These are phyloP conservation scores for Aphidoletes aphidimyza DNA, from an alignment of 2,888 invertebrate genomes.

Conservation along the genomic window DNA sequence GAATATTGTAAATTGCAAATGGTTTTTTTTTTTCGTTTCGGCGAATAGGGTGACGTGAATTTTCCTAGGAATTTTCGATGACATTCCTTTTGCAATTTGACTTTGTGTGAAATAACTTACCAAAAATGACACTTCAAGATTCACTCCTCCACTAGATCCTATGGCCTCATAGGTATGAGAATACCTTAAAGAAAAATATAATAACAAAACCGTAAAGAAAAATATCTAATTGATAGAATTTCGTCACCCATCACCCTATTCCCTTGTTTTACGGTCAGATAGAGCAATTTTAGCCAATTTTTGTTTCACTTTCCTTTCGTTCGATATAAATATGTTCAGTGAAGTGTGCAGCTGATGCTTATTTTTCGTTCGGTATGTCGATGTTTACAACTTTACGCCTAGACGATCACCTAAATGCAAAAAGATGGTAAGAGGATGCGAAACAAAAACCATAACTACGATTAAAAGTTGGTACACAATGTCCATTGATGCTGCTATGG, in stretches of 20 bases:
- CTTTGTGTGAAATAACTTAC: too few species aligned
- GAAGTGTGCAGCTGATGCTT: conserved; percentile 37
- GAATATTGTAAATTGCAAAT: conserved; percentile 43
- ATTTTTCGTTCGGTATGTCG: background rate
- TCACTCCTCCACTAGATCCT: too few species aligned
- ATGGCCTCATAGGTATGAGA: too few species aligned
- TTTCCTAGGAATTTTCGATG: background rate
- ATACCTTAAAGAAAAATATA: too few species aligned
- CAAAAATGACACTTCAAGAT: too few species aligned
- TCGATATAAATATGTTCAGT: conserved; percentile 5
- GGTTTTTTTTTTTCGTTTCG: conserved; percentile 2
- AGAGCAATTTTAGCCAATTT: background rate
- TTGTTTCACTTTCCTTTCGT: conserved; percentile 25
- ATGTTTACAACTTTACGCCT: conserved; percentile 16
- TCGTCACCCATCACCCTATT: background rate
- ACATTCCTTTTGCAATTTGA: too few species aligned
- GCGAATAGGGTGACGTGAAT: background rate
- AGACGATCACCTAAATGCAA: background rate
- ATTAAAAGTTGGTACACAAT: background rate
- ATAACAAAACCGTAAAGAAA: too few species aligned
- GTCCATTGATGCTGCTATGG: background rate
- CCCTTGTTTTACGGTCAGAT: conserved; percentile 19
- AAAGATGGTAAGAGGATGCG: background rate
- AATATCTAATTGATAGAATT: background rate
- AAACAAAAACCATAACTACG: background rate